Base-by-base conservation (phyloP, 1,140 invertebrate genomes). In the Anoplolepis gracilipes region DNA sequence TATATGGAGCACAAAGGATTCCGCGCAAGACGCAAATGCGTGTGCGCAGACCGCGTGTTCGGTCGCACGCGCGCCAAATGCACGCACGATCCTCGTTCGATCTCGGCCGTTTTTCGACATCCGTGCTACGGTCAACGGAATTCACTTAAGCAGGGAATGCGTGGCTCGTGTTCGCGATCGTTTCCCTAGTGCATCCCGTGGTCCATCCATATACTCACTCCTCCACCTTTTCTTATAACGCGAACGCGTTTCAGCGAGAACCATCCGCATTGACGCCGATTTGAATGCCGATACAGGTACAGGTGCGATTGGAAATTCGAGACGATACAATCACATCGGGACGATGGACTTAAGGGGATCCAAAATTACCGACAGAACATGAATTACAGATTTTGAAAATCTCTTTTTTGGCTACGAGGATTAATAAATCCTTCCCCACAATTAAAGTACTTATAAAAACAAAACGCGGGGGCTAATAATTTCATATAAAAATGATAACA, bases 141-240 rank as follows among this genome's bases (percentile, higher is more conserved):
- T 94, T 93, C 92, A 94, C 93, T 94, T 94, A 94, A 90, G 87
- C 88, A 64, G 87, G 88, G 94, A 94, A 94, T 94, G 93, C 92
- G 81, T 91, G 79, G 82, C 88, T 90, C 91, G 89, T 93, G 90
- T 92, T 81, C 77, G 73, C 82, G 57, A 65, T 90, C 75, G 57
- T 91, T 87, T 84, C 85, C 62, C 87, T 89, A 49, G 57, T 82
- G 64, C 42, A 46, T 33, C 16, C 62, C 79, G 70, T 91, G 55
- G 81, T 75, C 5, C 46, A 16, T 19, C 46, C 46, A 49, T 4
- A 49, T 49, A 75, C 88, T 75, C 57, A 39, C 46, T 70, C 82
- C 36, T 82, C n/a, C 59, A 72, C 39, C 46, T 49, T 49, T 16
- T 28, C 55, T 69, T 59, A 72, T 73, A 82, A 77, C n/a, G 73